Evolutionary conservation across 2,113 vertebrate genomes (phyloP).

Genomic region (Notothenia rossii): DNA sequence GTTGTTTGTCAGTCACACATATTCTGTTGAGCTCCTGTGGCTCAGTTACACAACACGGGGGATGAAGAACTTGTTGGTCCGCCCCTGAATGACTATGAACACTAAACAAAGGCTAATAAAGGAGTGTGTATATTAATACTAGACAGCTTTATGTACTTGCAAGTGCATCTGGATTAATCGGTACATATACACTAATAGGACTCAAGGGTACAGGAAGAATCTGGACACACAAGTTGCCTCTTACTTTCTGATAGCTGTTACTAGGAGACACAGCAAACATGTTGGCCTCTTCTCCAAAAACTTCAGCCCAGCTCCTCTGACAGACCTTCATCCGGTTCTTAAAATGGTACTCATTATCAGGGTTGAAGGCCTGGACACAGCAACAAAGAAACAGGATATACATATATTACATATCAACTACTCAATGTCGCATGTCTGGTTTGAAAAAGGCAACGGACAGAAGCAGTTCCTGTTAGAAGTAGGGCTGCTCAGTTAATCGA

Average conservation of each 20-base stretch:
- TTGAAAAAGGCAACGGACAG: not conserved
- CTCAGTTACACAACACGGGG: conserved; percentile 43
- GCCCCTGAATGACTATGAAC: not conserved
- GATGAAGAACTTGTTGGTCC: conserved; percentile 11
- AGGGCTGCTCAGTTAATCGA: too few species aligned
- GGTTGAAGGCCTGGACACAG: conserved; percentile 93
- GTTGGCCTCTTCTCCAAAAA: conserved; percentile 94
- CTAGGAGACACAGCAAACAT: conserved; percentile 94
- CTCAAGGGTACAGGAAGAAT: not conserved
- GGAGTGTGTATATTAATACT: conserved; percentile 13
- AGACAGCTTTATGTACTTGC: conserved; percentile 11
- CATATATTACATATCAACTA: not conserved
- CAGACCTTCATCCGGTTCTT: conserved; percentile 98
- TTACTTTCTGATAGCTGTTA: conserved; percentile 93
- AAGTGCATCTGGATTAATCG: not conserved
- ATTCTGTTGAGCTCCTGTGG: conserved; percentile 21
- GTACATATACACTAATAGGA: not conserved
- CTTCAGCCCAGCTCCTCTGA: conserved; percentile 97
- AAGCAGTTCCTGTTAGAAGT: not conserved
- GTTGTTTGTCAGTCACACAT: conserved; percentile 63
- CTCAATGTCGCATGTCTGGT: not conserved
- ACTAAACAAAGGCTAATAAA: conserved; percentile 43
- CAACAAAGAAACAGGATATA: not conserved
- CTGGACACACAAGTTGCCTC: not conserved
- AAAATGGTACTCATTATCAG: conserved; percentile 99